These are phyloP conservation scores for Andrena bicolor DNA, from an alignment of 2,888 invertebrate genomes.

Conservation along the genomic window DNA sequence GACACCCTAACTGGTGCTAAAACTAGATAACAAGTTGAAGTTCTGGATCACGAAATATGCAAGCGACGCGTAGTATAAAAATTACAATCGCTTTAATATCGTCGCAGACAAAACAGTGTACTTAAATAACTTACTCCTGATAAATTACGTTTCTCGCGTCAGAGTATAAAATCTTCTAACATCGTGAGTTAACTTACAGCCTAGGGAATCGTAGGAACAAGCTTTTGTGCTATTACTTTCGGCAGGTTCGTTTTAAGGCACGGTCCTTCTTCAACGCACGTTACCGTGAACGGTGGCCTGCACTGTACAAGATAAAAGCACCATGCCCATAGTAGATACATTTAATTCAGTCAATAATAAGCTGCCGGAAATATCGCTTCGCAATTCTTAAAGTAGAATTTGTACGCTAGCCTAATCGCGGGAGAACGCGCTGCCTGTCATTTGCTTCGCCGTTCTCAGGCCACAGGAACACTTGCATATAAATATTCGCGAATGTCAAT, in stretches of 20 bases:
- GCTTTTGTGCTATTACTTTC: constrained; percentile 1
- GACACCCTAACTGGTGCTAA: too few species aligned
- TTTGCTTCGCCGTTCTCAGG: neutral
- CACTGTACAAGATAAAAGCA: neutral
- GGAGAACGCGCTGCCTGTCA: neutral
- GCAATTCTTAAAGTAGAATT: constrained; percentile 22
- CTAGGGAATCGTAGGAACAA: constrained; percentile 10
- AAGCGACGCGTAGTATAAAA: neutral
- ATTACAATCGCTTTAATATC: constrained; percentile 5
- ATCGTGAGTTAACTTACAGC: neutral
- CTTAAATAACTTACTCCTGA: neutral
- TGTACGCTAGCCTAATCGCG: neutral
- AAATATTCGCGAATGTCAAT: constrained; percentile 2
- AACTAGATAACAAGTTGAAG: too few species aligned
- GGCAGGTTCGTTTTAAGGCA: constrained; percentile 22
- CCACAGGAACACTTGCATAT: constrained; percentile 1
- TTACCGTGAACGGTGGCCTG: constrained; percentile 2
- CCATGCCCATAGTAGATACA: neutral
- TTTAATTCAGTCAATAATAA: constrained; percentile 8
- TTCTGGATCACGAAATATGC: neutral
- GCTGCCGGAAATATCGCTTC: constrained; percentile 8
- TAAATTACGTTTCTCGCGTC: neutral
- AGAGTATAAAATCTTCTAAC: constrained; percentile 30
- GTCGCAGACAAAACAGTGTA: neutral
- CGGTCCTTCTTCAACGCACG: neutral